Evolutionary conservation across 2,113 vertebrate species (phyloP).

Genomic region (Oenanthe oenanthe): DNA sequence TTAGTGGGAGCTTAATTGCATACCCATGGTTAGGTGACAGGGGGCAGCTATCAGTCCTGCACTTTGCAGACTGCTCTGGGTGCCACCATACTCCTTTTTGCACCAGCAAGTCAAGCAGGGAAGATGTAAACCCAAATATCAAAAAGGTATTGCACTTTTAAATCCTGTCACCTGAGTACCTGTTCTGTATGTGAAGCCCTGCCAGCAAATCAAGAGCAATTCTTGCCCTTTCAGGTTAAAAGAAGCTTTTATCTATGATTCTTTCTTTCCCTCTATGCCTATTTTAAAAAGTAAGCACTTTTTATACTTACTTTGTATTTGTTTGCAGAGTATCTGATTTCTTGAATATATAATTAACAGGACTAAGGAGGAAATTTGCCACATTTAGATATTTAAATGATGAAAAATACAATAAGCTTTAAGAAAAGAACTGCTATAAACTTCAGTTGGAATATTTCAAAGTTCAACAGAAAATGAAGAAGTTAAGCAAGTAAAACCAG

Average conservation of each 20-base stretch:
- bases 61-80: background rate
- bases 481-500: background rate
- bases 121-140: background rate
- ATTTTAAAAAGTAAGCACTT: background rate
- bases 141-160: background rate
- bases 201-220: background rate
- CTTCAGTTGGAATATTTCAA: background rate
- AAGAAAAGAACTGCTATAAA: background rate
- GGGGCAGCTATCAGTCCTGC: background rate
- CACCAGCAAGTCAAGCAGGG: background rate
- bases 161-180: background rate
- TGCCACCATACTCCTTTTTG: background rate
- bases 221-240: background rate
- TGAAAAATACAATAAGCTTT: background rate
- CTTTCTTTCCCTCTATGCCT: background rate
- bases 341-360: background rate
- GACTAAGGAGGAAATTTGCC: background rate
- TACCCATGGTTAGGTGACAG: background rate
- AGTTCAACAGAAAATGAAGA: background rate
- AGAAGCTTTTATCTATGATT: background rate
- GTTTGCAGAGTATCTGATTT: background rate
- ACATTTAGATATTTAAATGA: background rate
- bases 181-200: background rate
- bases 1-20: background rate
- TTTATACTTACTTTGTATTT: background rate